Percentiles rank a stretch among this genome's conserved stretches.
Conservation (phyloP, 2,888 invertebrate genomes). For the Keiferia lycopersicella region DNA sequence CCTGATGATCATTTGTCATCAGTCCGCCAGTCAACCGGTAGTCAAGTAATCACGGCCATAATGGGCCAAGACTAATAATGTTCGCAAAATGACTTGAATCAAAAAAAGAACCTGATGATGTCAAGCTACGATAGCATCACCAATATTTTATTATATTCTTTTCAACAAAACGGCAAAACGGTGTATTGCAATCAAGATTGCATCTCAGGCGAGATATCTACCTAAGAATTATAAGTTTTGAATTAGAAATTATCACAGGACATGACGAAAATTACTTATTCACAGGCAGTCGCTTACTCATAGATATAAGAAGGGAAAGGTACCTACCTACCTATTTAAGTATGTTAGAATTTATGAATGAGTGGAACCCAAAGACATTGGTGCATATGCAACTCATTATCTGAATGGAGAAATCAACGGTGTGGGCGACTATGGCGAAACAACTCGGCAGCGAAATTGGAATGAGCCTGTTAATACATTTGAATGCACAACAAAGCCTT, state of each 20-base stretch:
- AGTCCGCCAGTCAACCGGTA: constrained; percentile 35
- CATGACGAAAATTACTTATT: no score
- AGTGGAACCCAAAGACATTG: constrained; percentile 56
- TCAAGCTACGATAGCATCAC: constrained; percentile 47
- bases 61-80: neutral
- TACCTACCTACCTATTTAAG: neutral
- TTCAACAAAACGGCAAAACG: no score
- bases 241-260: no score
- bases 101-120: constrained; percentile 33
- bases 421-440: constrained; percentile 68
- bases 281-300: neutral
- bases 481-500: constrained; percentile 51
- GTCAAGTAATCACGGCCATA: constrained; percentile 33
- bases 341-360: constrained; percentile 32
- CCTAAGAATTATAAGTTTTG: no score
- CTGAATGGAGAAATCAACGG: constrained; percentile 71
- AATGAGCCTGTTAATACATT: constrained; percentile 60
- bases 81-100: constrained; percentile 47
- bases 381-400: constrained; percentile 52
- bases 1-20: constrained; percentile 25
- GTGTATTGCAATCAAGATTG: no score
- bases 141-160: no score
- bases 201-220: no score
- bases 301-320: constrained; percentile 53
- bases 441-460: constrained; percentile 49